Conservation (phyloP, 2,113 vertebrate genomes). For the Laticauda colubrina region DNA sequence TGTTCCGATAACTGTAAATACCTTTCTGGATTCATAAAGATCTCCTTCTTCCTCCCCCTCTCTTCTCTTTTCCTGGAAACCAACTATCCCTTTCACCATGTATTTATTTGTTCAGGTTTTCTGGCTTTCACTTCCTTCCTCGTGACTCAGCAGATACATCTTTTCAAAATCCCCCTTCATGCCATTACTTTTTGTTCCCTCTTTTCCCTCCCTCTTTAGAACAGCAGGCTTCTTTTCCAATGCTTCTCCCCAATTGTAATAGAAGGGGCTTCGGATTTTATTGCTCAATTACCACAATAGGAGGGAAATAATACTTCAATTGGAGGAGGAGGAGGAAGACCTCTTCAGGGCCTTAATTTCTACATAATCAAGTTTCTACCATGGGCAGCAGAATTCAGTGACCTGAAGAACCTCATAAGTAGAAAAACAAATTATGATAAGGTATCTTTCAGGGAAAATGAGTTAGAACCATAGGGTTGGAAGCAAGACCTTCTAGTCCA, state of each 20-base stretch:
- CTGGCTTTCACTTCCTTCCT: constrained; percentile 60
- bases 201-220: constrained; percentile 1
- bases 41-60: constrained; percentile 40
- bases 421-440: background rate
- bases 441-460: background rate
- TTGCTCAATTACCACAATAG: constrained; percentile 5
- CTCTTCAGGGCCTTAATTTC: background rate
- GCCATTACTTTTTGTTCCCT: constrained; percentile 46
- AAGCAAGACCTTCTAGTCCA: background rate
- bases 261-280: constrained; percentile 40
- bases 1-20: constrained; percentile 42
- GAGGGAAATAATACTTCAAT: background rate
- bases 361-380: background rate
- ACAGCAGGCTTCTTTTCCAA: constrained; percentile 51
- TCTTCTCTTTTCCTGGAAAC: constrained; percentile 55
- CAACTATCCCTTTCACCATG: constrained; percentile 38
- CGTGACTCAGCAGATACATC: constrained; percentile 18
- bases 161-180: constrained; percentile 47
- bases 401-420: background rate
- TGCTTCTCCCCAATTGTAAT: constrained; percentile 41
- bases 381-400: background rate
- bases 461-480: no score
- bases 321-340: background rate
- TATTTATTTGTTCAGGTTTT: constrained; percentile 25
- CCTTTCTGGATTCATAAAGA: background rate